Evolutionary conservation across 2,113 vertebrate genomes (phyloP), one percentile per base, ranked within the genome.

Genomic region (Bufo bufo): DNA sequence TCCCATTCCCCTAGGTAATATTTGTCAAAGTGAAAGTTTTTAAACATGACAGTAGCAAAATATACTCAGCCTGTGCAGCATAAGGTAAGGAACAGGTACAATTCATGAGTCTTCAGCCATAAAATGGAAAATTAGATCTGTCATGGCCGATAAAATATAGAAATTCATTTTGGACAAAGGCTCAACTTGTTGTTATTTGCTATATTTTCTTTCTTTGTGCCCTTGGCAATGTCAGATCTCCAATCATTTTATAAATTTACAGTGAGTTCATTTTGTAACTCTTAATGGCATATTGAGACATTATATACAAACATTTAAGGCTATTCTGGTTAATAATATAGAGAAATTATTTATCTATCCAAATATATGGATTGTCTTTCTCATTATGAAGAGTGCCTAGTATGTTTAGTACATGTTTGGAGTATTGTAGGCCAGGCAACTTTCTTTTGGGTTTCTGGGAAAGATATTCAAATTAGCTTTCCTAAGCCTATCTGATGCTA

Each of bases 121-220:
- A 88, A 88, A 88, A 83, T 54, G n/a, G 80, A 77, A 88, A 88
- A 88, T 84, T 77, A 82, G 49, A 84, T 88, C 82, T 88, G 81
- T 88, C 87, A 84, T 75, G 87, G 59, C 80, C 47, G 87, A 77
- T 84, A 88, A 77, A 88, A 83, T 77, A 77, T 75, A 84, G 87
- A 52, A 88, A 84, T 84, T 88, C 81, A 88, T 88, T 88, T 63
- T 88, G 81, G 87, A 88, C 71, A 84, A 88, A 84, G 81, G 77
- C 72, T 88, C 72, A 77, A 88, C 77, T 77, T 88, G 80, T 88
- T 88, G 86, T 84, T 88, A 75, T 88, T 88, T 77, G 72, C 63
- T 77, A 66, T 88, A 58, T 66, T 63, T 56, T 66, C 72, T 63
- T 77, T 84, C 72, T 82, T 87, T 82, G 79, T 75, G 77, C 79